Conservation (phyloP, 2,797 vertebrate genomes). For the Aldrovandia affinis region DNA sequence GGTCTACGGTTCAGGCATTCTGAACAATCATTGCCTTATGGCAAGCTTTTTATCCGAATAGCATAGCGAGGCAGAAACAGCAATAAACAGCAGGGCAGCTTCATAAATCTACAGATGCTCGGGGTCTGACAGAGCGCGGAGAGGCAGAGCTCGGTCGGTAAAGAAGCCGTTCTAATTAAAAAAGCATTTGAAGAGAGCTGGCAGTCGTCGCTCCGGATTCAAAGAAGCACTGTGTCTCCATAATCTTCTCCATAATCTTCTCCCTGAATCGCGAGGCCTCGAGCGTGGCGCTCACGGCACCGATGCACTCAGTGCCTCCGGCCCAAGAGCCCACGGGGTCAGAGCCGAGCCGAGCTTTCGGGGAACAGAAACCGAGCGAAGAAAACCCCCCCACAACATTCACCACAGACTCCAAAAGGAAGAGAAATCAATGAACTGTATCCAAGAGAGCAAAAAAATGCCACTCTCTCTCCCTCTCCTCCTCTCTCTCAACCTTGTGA, state of each 20-base stretch:
- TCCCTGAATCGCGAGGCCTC: constrained; percentile 65
- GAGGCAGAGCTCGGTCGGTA: neutral
- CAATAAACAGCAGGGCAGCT: neutral
- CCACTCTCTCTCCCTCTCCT: neutral
- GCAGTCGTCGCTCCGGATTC: constrained; percentile 63
- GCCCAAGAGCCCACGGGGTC: neutral
- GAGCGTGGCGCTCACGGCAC: constrained; percentile 51
- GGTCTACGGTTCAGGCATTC: neutral
- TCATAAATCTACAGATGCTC: neutral
- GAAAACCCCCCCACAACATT: neutral
- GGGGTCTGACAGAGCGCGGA: neutral
- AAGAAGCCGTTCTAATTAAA: constrained; percentile 63
- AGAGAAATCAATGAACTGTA: neutral
- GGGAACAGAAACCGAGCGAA: neutral
- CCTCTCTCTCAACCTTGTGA: constrained; percentile 10
- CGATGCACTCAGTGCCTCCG: neutral
- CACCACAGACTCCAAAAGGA: neutral
- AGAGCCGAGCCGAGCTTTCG: neutral
- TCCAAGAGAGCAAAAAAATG: neutral
- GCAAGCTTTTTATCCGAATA: neutral
- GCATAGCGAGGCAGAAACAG: neutral
- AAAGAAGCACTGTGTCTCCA: constrained; percentile 70
- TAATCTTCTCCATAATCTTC: constrained; percentile 72
- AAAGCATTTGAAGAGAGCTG: constrained; percentile 65
- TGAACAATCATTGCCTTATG: neutral